Evolutionary conservation across 2,113 vertebrate species (phyloP).

Genomic region (Gambusia affinis): DNA sequence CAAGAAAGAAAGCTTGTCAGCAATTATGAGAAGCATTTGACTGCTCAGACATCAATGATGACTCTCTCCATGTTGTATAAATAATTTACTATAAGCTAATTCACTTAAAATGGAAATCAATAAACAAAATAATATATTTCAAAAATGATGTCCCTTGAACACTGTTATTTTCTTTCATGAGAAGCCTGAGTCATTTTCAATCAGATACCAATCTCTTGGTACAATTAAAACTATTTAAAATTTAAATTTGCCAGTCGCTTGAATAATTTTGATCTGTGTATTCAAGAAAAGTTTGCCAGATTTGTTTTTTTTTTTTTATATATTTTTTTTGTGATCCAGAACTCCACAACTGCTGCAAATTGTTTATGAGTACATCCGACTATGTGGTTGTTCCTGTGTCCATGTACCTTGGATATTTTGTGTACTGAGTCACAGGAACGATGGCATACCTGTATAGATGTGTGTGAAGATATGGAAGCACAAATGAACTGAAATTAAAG

Average conservation of each 20-base stretch:
- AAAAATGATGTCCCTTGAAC: too few relatives aligned
- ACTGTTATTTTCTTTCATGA: not conserved
- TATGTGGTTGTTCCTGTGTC: not conserved
- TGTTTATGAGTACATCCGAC: not conserved
- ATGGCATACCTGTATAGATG: not conserved
- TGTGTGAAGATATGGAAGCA: not conserved
- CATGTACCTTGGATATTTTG: not conserved
- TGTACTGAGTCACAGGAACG: not conserved
- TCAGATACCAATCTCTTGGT: not conserved
- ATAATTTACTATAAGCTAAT: not conserved
- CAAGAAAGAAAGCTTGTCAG: too few relatives aligned
- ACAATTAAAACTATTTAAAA: too few relatives aligned
- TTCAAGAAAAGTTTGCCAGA: too few relatives aligned
- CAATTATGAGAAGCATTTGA: too few relatives aligned
- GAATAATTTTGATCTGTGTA: not conserved
- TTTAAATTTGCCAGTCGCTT: too few relatives aligned
- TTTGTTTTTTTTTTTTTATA: too few relatives aligned
- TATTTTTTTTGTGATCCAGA: too few relatives aligned
- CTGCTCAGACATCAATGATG: too few relatives aligned
- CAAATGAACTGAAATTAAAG: not conserved
- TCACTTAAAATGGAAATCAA: not conserved
- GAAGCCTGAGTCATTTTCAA: not conserved
- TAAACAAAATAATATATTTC: too few relatives aligned
- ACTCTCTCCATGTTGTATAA: not conserved
- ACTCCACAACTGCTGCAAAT: not conserved